phyloP scores from a whole-genome alignment of 2,113 vertebrate genomes.

The Bostrychus sinensis region DNA sequence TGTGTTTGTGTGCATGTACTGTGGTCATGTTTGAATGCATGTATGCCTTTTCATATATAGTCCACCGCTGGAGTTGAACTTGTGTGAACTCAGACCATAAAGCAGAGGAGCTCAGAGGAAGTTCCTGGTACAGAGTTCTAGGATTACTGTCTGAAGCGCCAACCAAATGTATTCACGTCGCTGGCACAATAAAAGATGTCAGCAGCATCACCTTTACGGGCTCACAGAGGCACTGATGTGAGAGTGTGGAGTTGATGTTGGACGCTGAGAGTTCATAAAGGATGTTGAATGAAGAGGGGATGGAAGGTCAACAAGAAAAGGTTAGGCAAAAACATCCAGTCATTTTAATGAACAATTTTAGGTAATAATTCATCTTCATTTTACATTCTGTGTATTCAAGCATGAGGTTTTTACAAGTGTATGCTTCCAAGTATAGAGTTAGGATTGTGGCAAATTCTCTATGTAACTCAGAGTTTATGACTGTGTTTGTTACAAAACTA shows the following conservation, averaged over 20 bases:
- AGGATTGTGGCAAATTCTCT: no score
- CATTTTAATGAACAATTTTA: background rate
- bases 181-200: slow-evolving; percentile 54
- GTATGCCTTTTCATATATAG: slow-evolving; percentile 28
- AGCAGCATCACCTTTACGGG: slow-evolving; percentile 32
- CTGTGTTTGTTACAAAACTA: no score
- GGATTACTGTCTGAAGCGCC: slow-evolving; percentile 41
- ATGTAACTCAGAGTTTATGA: no score
- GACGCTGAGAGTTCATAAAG: slow-evolving; percentile 38
- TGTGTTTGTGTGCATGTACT: background rate
- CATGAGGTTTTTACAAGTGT: background rate
- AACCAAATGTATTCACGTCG: slow-evolving; percentile 39
- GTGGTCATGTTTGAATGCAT: slow-evolving; percentile 16
- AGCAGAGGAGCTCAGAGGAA: slow-evolving; percentile 26
- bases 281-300: slow-evolving; percentile 31
- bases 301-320: slow-evolving; percentile 31
- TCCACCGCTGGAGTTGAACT: slow-evolving; percentile 14
- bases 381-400: background rate
- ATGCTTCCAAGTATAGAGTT: background rate
- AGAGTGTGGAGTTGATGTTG: slow-evolving; percentile 46
- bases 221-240: slow-evolving; percentile 2
- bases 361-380: background rate
- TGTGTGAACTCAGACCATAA: background rate
- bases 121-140: background rate
- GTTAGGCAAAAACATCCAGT: background rate